These are phyloP conservation scores for Pachycephus smyrnensis DNA, from an alignment of 2,888 invertebrate species.

Conservation along the genomic window DNA sequence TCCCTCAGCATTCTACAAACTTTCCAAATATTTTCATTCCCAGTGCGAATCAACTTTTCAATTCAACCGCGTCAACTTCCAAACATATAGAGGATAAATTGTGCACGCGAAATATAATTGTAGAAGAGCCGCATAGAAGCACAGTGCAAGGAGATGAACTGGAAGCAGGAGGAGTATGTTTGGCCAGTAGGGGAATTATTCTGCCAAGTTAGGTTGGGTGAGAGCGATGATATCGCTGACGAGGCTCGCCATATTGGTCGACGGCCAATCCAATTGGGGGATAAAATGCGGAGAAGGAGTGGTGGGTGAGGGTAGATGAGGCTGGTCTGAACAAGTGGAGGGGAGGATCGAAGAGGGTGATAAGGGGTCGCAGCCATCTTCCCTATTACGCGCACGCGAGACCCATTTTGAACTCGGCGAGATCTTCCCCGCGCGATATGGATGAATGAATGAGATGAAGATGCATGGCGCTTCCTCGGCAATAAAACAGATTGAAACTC, in stretches of 20 bases:
- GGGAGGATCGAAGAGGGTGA: slow-evolving; percentile 39
- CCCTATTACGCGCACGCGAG: slow-evolving; percentile 48
- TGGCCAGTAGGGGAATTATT: too few species aligned
- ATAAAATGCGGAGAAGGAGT: slow-evolving; percentile 8
- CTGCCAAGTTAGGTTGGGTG: too few species aligned
- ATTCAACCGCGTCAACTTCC: too few species aligned
- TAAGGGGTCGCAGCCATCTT: slow-evolving; percentile 53
- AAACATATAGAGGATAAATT: too few species aligned
- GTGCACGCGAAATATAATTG: too few species aligned
- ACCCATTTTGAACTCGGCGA: slow-evolving; percentile 10
- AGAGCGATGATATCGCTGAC: slow-evolving; percentile 63
- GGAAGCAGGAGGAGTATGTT: too few species aligned
- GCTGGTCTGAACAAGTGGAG: too few species aligned
- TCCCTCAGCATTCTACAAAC: too few species aligned
- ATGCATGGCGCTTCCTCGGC: slow-evolving; percentile 33
- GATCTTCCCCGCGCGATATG: slow-evolving; percentile 12
- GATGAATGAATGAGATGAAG: slow-evolving; percentile 39
- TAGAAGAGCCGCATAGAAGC: too few species aligned
- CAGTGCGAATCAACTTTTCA: too few species aligned
- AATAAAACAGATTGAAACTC: slow-evolving; percentile 34
- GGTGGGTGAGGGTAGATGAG: slow-evolving; percentile 48
- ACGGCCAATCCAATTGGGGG: slow-evolving; percentile 60
- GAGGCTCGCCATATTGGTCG: slow-evolving; percentile 63
- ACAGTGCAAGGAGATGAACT: too few species aligned
- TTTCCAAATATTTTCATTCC: too few species aligned